These are phyloP conservation scores for Drosophila maculinotata DNA, from an alignment of 2,888 invertebrate genomes.

Conservation along the genomic window DNA sequence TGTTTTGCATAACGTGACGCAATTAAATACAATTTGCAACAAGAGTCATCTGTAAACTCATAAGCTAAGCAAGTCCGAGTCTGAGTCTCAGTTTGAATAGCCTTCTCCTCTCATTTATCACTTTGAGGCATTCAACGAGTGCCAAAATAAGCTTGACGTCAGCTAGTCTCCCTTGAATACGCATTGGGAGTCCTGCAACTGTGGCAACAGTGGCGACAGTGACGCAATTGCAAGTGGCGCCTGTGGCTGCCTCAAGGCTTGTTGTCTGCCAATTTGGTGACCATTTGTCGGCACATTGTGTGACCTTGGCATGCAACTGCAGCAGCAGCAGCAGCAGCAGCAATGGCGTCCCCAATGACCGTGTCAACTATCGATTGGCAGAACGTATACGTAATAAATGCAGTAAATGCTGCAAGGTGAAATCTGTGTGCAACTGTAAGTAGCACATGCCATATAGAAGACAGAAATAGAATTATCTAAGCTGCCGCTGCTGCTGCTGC, in stretches of 20 bases:
- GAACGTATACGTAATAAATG: slow-evolving; percentile 57
- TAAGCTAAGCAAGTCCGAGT: slow-evolving; percentile 42
- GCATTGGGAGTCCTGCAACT: too few species aligned
- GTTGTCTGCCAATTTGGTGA: slow-evolving; percentile 59
- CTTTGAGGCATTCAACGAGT: slow-evolving; percentile 4
- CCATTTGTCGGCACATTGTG: slow-evolving; percentile 47
- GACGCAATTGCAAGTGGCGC: slow-evolving; percentile 48
- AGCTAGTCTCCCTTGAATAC: background rate
- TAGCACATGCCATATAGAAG: background rate
- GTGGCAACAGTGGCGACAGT: slow-evolving; percentile 14
- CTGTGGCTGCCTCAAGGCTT: slow-evolving; percentile 42
- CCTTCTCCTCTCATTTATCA: slow-evolving; percentile 55
- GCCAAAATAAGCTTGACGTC: slow-evolving; percentile 31
- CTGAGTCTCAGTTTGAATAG: slow-evolving; percentile 13
- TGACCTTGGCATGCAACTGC: slow-evolving; percentile 38
- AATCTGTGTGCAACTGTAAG: background rate
- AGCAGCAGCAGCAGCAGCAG: slow-evolving; percentile 4
- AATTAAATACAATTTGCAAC: slow-evolving; percentile 53
- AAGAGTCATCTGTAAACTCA: slow-evolving; percentile 43
- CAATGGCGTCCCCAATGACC: slow-evolving; percentile 19
- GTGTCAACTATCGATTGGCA: slow-evolving; percentile 67
- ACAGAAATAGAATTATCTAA: background rate
- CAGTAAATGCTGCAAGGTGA: slow-evolving; percentile 11
- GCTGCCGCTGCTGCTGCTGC: slow-evolving; percentile 1
- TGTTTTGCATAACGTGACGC: slow-evolving; percentile 46